Evolutionary conservation across 2,888 invertebrate species (phyloP).

Genomic region (Steinernema carpocapsae): DNA sequence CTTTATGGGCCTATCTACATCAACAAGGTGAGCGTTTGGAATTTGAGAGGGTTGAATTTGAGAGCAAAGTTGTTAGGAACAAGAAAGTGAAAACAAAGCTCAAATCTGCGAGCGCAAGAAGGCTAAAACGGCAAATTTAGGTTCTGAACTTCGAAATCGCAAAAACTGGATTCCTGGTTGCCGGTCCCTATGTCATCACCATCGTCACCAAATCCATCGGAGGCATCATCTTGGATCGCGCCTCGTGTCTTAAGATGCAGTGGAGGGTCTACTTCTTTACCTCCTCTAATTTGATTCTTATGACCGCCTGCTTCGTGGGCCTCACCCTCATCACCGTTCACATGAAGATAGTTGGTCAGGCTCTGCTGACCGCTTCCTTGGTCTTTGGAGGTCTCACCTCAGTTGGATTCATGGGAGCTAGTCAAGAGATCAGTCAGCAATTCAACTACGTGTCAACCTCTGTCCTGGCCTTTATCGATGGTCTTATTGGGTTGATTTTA

Average conservation of each 20-base stretch:
- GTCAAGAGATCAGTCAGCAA: slow-evolving; percentile 42
- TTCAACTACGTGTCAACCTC: slow-evolving; percentile 38
- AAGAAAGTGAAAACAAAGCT: too few relatives aligned
- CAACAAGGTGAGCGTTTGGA: slow-evolving; percentile 22
- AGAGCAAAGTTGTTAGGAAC: too few relatives aligned
- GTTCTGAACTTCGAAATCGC: slow-evolving; percentile 16
- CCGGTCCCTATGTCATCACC: neutral
- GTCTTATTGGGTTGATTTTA: slow-evolving; percentile 32
- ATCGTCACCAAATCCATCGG: slow-evolving; percentile 5
- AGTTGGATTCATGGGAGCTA: slow-evolving; percentile 55
- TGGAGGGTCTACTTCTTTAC: slow-evolving; percentile 50
- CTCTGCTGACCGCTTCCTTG: slow-evolving; percentile 55
- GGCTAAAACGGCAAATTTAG: slow-evolving; percentile 1
- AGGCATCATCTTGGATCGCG: slow-evolving; percentile 5
- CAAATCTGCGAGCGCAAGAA: too few relatives aligned
- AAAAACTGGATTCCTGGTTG: neutral
- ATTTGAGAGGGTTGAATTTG: neutral
- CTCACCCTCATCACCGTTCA: slow-evolving; percentile 44
- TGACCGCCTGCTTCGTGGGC: slow-evolving; percentile 52
- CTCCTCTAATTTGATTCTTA: slow-evolving; percentile 46
- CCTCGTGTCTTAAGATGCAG: slow-evolving; percentile 36
- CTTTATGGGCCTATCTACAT: slow-evolving; percentile 36
- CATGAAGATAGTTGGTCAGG: slow-evolving; percentile 45
- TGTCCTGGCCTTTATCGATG: slow-evolving; percentile 34
- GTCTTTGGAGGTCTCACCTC: slow-evolving; percentile 56